Conservation (phyloP, 2,113 vertebrate genomes). For the Cebidichthys violaceus region DNA sequence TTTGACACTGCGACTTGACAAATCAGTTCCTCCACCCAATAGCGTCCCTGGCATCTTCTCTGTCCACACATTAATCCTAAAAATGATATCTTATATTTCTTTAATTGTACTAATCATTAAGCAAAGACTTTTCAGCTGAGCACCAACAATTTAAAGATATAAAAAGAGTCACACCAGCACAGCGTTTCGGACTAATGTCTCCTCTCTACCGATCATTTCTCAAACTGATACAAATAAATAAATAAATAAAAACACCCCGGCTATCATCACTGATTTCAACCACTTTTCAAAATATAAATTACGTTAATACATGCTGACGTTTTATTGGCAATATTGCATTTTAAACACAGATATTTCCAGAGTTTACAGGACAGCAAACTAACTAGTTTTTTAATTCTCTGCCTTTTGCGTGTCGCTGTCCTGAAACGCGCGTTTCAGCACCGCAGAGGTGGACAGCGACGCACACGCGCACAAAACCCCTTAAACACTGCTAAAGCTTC, state of each 20-base stretch:
- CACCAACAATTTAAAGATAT: not conserved
- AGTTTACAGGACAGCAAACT: not conserved
- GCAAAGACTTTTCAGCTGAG: not conserved
- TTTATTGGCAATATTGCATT: not conserved
- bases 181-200: not conserved
- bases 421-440: conserved; percentile 36
- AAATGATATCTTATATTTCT: not conserved
- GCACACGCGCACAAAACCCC: not conserved
- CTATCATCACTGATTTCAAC: not conserved
- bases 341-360: not conserved
- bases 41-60: not conserved
- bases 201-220: conserved; percentile 6
- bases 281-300: not conserved
- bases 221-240: not conserved
- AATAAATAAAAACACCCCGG: not conserved
- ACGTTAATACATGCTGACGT: not conserved
- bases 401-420: conserved; percentile 32
- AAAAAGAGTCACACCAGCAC: not conserved
- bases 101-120: not conserved
- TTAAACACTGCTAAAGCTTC: not conserved
- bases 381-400: not conserved
- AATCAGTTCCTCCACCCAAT: not conserved
- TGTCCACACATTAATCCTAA: not conserved
- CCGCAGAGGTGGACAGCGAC: not conserved
- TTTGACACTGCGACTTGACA: conserved; percentile 1